phyloP scores from a whole-genome alignment of 30 jellyfish, hydroid and myxozoan genomes.

The Cassiopea xamachana region DNA sequence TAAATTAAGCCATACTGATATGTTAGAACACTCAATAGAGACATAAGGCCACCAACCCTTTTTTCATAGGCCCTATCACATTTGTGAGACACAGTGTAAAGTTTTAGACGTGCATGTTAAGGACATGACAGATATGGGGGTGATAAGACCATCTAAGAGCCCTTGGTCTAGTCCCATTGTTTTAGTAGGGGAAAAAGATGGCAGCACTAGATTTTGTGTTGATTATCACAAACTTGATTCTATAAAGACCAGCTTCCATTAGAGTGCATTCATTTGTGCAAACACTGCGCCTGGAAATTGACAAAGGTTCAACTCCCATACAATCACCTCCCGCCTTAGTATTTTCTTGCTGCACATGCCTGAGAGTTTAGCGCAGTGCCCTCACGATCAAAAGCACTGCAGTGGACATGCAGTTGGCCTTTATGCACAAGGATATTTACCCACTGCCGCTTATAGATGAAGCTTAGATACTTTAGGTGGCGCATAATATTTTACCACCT shows the following conservation, averaged over 20 bases:
- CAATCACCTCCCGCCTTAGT: too few relatives aligned
- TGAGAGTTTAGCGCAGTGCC: too few relatives aligned
- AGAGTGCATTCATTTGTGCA: too few relatives aligned
- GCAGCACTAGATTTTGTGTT: slow-evolving; percentile 59
- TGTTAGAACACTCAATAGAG: slow-evolving; percentile 32
- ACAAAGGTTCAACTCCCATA: too few relatives aligned
- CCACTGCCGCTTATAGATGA: slow-evolving; percentile 77
- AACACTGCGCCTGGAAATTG: too few relatives aligned
- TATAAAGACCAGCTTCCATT: too few relatives aligned
- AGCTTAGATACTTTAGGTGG: slow-evolving; percentile 44
- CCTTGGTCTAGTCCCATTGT: slow-evolving; percentile 74
- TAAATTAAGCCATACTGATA: slow-evolving; percentile 42
- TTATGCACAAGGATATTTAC: slow-evolving; percentile 37
- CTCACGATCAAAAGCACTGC: too few relatives aligned
- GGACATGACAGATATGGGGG: too few relatives aligned
- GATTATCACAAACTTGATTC: slow-evolving; percentile 56
- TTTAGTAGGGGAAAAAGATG: slow-evolving; percentile 51
- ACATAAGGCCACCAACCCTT: slow-evolving; percentile 36
- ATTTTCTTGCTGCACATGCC: too few relatives aligned
- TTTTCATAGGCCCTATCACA: slow-evolving; percentile 40
- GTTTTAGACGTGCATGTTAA: slow-evolving; percentile 42
- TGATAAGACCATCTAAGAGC: too few relatives aligned
- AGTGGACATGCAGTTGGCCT: too few relatives aligned
- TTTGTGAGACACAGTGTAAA: slow-evolving; percentile 39
- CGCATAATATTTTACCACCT: slow-evolving; percentile 44